Conservation (phyloP, 2,113 vertebrate species). For the Pachyramphus minor region DNA sequence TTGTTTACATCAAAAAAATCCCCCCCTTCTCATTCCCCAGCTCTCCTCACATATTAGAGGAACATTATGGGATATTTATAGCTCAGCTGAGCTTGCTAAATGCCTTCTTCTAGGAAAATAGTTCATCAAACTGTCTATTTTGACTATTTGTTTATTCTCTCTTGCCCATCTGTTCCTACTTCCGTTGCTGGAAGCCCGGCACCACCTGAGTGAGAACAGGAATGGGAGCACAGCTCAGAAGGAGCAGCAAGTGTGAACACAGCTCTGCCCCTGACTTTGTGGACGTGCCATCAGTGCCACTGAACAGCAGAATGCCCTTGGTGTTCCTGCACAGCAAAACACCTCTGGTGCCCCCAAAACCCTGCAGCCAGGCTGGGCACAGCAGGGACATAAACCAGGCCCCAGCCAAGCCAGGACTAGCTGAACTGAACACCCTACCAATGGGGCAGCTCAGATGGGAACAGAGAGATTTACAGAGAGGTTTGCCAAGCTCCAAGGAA, state of each 20-base stretch:
- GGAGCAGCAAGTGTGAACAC: background rate
- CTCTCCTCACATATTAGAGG: conserved; percentile 1
- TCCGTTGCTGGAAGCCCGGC: background rate
- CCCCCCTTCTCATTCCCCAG: background rate
- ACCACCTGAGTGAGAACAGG: accelerated
- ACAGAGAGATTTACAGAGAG: background rate
- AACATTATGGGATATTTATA: conserved; percentile 56
- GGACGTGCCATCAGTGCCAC: background rate
- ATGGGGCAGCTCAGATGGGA: background rate
- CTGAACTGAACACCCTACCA: accelerated
- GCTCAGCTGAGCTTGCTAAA: conserved; percentile 51
- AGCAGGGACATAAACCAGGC: background rate
- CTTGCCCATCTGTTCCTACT: background rate
- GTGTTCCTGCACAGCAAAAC: background rate
- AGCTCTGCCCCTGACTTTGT: background rate
- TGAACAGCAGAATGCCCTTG: background rate
- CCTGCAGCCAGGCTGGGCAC: background rate
- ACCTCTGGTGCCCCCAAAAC: accelerated
- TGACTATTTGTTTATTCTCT: conserved; percentile 22
- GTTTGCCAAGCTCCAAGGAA: background rate
- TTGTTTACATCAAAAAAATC: conserved; percentile 6
- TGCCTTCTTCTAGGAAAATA: conserved; percentile 41
- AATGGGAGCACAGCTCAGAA: accelerated
- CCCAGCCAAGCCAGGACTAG: background rate
- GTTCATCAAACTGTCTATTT: conserved; percentile 45